A percentile compares a stretch with the other conserved stretches of the same genome.
These are phyloP conservation scores for Erebia palarica DNA, from an alignment of 2,888 invertebrate genomes.

Conservation along the genomic window DNA sequence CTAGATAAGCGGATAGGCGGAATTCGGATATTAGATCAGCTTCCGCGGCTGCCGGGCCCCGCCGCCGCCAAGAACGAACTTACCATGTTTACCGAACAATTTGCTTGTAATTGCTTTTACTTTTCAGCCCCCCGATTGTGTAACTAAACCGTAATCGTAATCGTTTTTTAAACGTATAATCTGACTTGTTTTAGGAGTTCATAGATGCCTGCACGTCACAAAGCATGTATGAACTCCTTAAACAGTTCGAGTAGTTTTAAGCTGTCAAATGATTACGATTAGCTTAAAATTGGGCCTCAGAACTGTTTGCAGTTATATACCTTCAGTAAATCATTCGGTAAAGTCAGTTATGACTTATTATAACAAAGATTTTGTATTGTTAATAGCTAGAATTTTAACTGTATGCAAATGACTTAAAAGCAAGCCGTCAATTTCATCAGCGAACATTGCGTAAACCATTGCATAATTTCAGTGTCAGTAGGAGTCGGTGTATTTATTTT, in stretches of 20 bases:
- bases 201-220: too few species aligned
- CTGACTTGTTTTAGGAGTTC: too few species aligned
- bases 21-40: constrained; percentile 75
- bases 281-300: neutral
- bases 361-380: neutral
- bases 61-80: constrained; percentile 16
- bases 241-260: too few species aligned
- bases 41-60: constrained; percentile 47
- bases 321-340: neutral
- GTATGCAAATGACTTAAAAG: neutral
- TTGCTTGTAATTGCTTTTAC: constrained; percentile 72
- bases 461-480: neutral
- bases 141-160: too few species aligned
- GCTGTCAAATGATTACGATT: too few species aligned
- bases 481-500: neutral
- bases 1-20: constrained; percentile 56
- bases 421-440: neutral
- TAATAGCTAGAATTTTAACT: neutral
- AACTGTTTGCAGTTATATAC: neutral
- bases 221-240: too few species aligned
- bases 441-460: neutral
- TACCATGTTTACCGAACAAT: constrained; percentile 67
- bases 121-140: constrained; percentile 10
- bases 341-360: neutral
- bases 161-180: too few species aligned